Base-by-base conservation (phyloP, 2,113 vertebrate genomes). In the Ciconia boyciana region DNA sequence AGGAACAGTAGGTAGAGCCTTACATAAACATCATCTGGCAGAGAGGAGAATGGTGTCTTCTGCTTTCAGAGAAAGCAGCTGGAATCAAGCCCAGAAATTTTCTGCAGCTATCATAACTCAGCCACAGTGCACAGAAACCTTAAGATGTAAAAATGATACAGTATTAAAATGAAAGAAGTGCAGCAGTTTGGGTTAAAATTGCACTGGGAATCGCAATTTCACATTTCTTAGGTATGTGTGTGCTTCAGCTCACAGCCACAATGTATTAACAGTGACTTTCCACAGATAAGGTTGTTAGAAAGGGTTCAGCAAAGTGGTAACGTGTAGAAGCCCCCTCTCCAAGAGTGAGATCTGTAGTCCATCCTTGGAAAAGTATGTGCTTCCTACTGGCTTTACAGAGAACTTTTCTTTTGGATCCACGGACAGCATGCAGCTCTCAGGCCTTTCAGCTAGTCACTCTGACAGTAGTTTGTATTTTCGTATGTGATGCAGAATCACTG, bases 31-130 rank as follows among this genome's bases (percentile, higher is more conserved):
- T 51, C 9, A n/a, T 34, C 64, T 69, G 22, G 61, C 44, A 65
- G 66, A 82, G 52, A 82, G 14, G 25, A 80, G 55, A 93, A 62
- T 14, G 31, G 25, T 76, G 13, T 65, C 77, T 94, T 87, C 83
- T 89, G 44, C 78, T 89, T 87, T 91, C 74, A 72, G 70, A 77
- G 49, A 94, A 93, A 95, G 77, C n/a, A 77, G 49, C 18, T 97
- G 89, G 78, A 93, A 80, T 83, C 26, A 85, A 90, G 87, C 84
- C 81, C 62, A 91, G 91, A 85, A 85, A 24, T 85, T 85, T 89
- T 91, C 66, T 88, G 58, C 78, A 85, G 54, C 46, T 87, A n/a
- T 65, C 48, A 28, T 94, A 93, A 90, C 34, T 91, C 83, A 96
- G 74, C 44, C 31, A 58, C 22, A 16, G 22, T 48, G 52, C 74